phyloP scores from a whole-genome alignment of 2,113 vertebrate species.

The Dryoscopus gambensis region DNA sequence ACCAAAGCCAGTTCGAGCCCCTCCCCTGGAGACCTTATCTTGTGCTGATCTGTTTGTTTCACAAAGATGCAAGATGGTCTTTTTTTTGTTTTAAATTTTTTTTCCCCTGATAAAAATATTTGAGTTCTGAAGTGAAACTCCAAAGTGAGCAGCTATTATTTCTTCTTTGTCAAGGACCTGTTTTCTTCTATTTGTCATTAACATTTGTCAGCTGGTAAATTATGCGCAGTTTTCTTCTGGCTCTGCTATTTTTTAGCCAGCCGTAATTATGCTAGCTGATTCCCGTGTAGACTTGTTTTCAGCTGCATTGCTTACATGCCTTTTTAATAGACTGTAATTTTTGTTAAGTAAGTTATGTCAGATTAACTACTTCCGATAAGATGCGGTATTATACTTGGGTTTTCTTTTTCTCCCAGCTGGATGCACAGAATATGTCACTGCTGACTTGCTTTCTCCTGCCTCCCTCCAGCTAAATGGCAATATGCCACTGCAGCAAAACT shows the following conservation, averaged over 20 bases:
- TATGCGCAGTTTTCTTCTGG: slow-evolving; percentile 42
- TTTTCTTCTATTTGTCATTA: slow-evolving; percentile 67
- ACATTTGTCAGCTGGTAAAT: slow-evolving; percentile 67
- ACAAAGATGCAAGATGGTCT: neutral
- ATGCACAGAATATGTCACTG: slow-evolving; percentile 58
- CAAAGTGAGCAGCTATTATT: slow-evolving; percentile 38
- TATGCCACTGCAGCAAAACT: slow-evolving; percentile 65
- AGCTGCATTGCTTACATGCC: slow-evolving; percentile 69
- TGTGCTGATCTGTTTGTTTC: neutral
- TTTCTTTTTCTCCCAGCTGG: slow-evolving; percentile 65
- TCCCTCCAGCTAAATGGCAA: slow-evolving; percentile 67
- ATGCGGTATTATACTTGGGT: slow-evolving; percentile 59
- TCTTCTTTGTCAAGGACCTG: slow-evolving; percentile 50
- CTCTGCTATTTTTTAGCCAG: slow-evolving; percentile 31
- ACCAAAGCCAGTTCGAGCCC: neutral
- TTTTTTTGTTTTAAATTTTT: neutral
- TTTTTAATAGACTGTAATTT: slow-evolving; percentile 71
- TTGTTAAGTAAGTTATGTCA: slow-evolving; percentile 71
- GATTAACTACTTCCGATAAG: slow-evolving; percentile 74
- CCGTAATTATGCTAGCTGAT: slow-evolving; percentile 54
- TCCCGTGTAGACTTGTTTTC: slow-evolving; percentile 70
- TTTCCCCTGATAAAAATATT: neutral
- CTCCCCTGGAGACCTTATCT: neutral
- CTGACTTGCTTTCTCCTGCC: slow-evolving; percentile 58
- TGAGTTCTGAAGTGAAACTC: neutral